Evolutionary conservation across 2,888 invertebrate genomes (phyloP), one percentile per base, ranked within the genome.

Genomic region (Caenorhabditis virilis): DNA sequence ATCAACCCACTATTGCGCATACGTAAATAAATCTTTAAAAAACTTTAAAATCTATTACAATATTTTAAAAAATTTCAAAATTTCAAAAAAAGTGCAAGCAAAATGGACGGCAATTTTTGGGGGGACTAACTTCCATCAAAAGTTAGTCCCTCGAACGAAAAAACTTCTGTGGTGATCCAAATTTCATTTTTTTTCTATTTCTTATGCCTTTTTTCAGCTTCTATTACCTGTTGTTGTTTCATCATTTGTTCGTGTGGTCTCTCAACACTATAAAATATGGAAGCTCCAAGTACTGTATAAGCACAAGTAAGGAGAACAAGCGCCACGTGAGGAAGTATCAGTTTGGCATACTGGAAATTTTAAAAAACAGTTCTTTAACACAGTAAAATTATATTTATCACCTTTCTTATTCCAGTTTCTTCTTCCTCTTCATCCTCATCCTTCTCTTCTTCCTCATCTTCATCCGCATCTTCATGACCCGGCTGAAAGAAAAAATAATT

Each of bases 291-390:
- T 23, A 80, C 60, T 1, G 81, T 80, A 67, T 83, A 83, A 23
- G 73, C 69, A 46, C 80, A 80, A 20, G 83, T 82, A 36, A 83
- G 66, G 13, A 83, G 52, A 7, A 83, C 82, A n/a, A 83, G 64
- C 6, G 79, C 83, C 26, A 83, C 80, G 62, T 83, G 83, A 9
- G 83, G 83, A 1, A 83, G 75, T 30, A 83, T 80, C 16, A 83
- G 60, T 57, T 83, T 83, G 23, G 82, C 82, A 50, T 81, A 83
- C 82, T 82, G 68, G 41, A 76, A 72, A 30, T 30, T 30, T 13
- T 9, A 30, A 30, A 30, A 16, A 27, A 6, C 0, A 26, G 26
- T 26, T 26, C 36, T 23, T 30, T 30, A 30, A 30, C 6, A 13
- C 11, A 22, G 9, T 20, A 39, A 9, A 15, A 15, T 39, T 16